A percentile compares a stretch with the other conserved stretches of the same genome.
Conservation (phyloP, 2,797 vertebrate genomes). For the Pachyuromys duprasi region DNA sequence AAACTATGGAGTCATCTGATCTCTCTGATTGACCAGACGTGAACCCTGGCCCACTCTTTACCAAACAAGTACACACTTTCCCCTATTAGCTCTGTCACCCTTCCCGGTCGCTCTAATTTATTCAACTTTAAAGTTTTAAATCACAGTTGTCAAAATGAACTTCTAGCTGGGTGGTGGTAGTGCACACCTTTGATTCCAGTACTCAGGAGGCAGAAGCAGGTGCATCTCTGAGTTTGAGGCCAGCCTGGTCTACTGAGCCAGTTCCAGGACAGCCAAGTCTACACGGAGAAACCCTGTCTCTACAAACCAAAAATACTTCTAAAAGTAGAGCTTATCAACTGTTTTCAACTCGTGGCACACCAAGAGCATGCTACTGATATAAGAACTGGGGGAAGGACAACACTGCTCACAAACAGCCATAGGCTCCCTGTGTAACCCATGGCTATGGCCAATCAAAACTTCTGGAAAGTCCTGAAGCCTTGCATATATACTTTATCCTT, state of each 20-base stretch:
- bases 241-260: not conserved
- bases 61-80: not conserved
- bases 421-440: not conserved
- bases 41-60: not conserved
- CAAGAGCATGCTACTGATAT: not conserved
- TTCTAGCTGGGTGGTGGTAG: not conserved
- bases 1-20: not conserved
- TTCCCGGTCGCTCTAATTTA: not conserved
- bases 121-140: not conserved
- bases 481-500: not conserved
- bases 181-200: not conserved
- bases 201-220: not conserved
- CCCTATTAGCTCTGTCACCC: not conserved
- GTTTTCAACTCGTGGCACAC: not conserved
- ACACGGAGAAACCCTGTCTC: not conserved
- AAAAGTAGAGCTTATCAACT: not conserved
- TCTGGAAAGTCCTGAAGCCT: not conserved
- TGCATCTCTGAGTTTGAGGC: not conserved
- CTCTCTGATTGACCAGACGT: not conserved
- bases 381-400: not conserved
- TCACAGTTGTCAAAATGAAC: not conserved
- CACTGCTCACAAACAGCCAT: not conserved
- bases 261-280: not conserved
- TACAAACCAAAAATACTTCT: not conserved
- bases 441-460: not conserved